Base-by-base conservation (phyloP, 2,113 vertebrate genomes). In the Menura novaehollandiae region DNA sequence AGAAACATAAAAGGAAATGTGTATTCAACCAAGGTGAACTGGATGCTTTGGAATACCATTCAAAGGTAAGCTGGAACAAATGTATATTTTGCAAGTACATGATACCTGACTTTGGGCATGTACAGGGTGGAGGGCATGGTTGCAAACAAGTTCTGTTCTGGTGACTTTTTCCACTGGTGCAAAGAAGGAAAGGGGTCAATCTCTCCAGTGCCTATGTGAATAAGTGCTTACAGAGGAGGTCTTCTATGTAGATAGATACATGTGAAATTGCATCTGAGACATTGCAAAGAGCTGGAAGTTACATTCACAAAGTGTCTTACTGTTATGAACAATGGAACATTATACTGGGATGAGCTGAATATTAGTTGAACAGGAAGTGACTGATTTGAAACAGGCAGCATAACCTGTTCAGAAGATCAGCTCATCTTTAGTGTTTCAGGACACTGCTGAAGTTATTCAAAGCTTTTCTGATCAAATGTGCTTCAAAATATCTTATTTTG, bases 11-110 rank as follows among this genome's bases (percentile, higher is more conserved):
- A 96, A 98, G 98, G 44, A 98, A 98, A 89, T 97, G 55, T 93
- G 93, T 96, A 46, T 98, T 99, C 76, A 99, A 99, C 97, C 98
- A 99, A 96, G 99, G 99, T 10, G 99, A 99, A 93, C 79, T 98
- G 51, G 98, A 99, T 96, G 98, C 98, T 23, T 97, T 98, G 88
- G 97, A 97, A 82, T 99, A 99, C 83, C 99, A 99, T 89, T 96
- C 97, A 86, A 99, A 98, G 98, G 99, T 99, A 95, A 68, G 76
- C 71, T 20, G 77, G 77, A 96, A 78, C 19, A 56, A 51, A 43
- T 2, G 3, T 62, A 0, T 35, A 3, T 74, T 79, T 69, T 41
- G 15, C 7, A 43, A 39, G 22, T 69, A 33, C 6, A 0, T 13
- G 17, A 10, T 60, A 6, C 13, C 46, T 89, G 32, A 15, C 32